Percentiles rank a stretch among this genome's conserved stretches.
phyloP scores from a whole-genome alignment of 2,113 vertebrate species.

The human (Homo sapiens) region DNA sequence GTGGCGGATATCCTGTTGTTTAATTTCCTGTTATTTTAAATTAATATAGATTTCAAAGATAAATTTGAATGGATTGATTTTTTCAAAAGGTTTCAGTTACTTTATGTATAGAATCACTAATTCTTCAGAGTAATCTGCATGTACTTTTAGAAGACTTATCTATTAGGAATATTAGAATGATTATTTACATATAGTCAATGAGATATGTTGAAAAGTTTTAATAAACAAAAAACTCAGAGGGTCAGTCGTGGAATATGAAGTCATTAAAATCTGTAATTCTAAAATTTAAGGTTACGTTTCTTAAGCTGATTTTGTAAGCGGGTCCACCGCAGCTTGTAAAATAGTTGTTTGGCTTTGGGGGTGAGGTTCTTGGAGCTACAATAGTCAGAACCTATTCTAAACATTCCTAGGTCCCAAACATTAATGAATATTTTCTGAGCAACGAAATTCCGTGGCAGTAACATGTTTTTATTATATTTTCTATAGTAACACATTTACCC shows the following conservation, averaged over 20 bases:
- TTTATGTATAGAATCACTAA: background rate
- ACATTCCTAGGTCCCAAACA: background rate
- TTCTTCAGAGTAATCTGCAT: background rate
- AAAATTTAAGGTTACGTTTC: background rate
- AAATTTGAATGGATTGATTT: background rate
- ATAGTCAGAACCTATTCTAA: background rate
- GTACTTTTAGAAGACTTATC: background rate
- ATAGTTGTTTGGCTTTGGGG: background rate
- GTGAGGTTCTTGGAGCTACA: background rate
- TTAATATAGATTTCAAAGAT: background rate
- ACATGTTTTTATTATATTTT: conserved; percentile 81
- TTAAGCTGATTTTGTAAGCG: background rate
- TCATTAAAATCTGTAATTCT: background rate
- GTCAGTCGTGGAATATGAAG: background rate
- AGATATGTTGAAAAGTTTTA: background rate
- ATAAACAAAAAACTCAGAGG: background rate
- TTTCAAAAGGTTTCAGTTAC: background rate
- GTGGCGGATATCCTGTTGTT: background rate
- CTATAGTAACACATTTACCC: conserved; percentile 93
- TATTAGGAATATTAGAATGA: background rate
- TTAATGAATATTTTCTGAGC: conserved; percentile 8
- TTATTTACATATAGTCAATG: background rate
- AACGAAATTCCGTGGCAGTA: conserved; percentile 56
- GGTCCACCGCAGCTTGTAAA: background rate
- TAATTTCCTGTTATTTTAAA: background rate